Base-by-base conservation (phyloP, 2,797 vertebrate genomes). In the Paedocypris micromegethes region DNA sequence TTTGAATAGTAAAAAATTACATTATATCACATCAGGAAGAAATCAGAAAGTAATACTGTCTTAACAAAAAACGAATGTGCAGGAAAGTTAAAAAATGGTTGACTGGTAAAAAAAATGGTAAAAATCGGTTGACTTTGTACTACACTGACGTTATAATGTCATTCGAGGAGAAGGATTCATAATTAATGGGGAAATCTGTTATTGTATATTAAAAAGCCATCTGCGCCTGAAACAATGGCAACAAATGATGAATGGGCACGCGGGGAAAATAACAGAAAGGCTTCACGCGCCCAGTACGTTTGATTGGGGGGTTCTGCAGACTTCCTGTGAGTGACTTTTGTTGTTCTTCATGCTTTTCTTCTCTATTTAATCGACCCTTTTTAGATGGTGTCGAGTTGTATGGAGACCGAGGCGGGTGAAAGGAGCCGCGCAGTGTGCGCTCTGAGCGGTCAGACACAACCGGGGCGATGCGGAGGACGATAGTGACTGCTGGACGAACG, bases 201-300 rank as follows among this genome's bases (percentile, higher is more conserved):
- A 98, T 98, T 98, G 95, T 98, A 96, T 97, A 96, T 96, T 96
- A 97, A 95, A 95, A 95, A 98, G 94, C 94, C 96, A 98, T 98
- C 96, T 98, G 96, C 97, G 94, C 92, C 92, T 96, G 95, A 98
- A 97, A 98, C 96, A 98, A 98, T 97, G 91, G 94, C 94, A 95
- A 97, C 93, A 98, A 98, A 98, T 98, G 97, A 97, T 98, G 94
- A 95, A 92, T 97, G 94, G 97, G 96, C 95, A 94, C 92, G 92
- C 94, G 91, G 90, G 94, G 94, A 95, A 97, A 96, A 95, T 93
- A 96, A 98, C 93, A 96, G 93, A 97, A 96, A 95, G 94, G 94
- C 93, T 94, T 95, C 94, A 93, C 92, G 91, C 93, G 91, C 90
- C 88, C 92, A 91, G 93, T 93, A 92, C 94, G 91, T 93, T 85